Conservation (phyloP, 2,113 vertebrate genomes). For the Podocnemis expansa region DNA sequence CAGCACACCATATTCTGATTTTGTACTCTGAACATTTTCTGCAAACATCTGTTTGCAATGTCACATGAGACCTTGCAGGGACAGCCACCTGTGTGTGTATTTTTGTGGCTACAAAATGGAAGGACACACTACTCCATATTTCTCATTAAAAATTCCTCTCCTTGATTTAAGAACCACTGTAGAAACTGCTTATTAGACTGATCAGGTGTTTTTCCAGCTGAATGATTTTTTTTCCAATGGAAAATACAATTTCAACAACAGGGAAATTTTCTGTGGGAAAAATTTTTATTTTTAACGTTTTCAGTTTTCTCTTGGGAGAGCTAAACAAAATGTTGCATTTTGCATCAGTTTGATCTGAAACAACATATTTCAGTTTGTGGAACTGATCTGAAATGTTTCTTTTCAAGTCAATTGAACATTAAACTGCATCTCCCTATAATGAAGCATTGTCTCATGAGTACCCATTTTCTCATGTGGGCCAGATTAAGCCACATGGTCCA, state of each 20-base stretch:
- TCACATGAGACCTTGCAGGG: not conserved
- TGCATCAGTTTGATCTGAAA: not conserved
- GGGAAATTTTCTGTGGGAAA: not conserved
- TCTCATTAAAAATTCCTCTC: not conserved
- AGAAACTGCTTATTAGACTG: not conserved
- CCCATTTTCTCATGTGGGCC: not conserved
- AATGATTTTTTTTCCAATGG: not conserved
- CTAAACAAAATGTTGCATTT: not conserved
- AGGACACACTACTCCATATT: not conserved
- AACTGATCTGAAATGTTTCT: not conserved
- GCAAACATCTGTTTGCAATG: not conserved
- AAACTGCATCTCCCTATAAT: not conserved
- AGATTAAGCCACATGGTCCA: not conserved
- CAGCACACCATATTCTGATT: not conserved
- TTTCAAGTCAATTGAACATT: not conserved
- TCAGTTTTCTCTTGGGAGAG: not conserved
- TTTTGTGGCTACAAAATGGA: not conserved
- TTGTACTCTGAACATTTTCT: not conserved
- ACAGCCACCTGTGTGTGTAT: not conserved
- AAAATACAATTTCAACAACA: not conserved
- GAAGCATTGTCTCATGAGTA: not conserved
- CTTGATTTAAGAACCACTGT: not conserved
- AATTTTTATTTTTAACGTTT: not conserved
- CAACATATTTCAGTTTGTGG: not conserved
- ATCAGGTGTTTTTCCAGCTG: not conserved